phyloP scores from a whole-genome alignment of 2,113 vertebrate genomes.

The Urocynchramus pylzowi region DNA sequence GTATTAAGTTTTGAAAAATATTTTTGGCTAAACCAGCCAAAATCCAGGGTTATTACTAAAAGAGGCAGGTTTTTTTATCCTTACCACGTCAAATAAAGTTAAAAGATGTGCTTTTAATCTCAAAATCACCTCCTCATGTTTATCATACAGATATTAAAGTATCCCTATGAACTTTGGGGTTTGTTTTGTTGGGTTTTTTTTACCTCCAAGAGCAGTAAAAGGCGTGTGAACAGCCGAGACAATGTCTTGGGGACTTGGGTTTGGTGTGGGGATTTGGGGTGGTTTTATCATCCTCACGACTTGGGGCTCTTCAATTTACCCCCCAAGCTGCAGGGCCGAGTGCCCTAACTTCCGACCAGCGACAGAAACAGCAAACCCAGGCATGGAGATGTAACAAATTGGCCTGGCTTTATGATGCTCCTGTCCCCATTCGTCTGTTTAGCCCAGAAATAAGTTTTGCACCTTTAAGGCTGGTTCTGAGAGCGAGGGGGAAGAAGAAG shows the following conservation, averaged over 20 bases:
- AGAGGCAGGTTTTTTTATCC: neutral
- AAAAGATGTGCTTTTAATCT: neutral
- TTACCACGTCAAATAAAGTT: neutral
- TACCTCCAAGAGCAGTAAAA: neutral
- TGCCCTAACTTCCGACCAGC: neutral
- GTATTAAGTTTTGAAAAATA: neutral
- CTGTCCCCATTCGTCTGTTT: neutral
- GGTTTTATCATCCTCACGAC: neutral
- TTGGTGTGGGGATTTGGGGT: neutral
- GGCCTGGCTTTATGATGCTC: too few relatives aligned
- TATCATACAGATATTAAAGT: neutral
- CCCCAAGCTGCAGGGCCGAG: neutral
- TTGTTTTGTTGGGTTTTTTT: too few relatives aligned
- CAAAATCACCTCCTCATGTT: neutral
- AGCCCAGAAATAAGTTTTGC: neutral
- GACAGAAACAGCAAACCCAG: neutral
- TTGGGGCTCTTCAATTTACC: neutral
- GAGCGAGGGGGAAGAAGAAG: neutral
- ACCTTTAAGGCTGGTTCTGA: neutral
- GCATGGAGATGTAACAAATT: accelerated
- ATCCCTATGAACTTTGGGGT: neutral
- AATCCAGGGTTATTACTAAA: neutral
- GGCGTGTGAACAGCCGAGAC: accelerated
- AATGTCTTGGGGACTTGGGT: neutral
- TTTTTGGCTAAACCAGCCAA: neutral